A percentile compares a stretch with the other conserved stretches of the same genome.
Evolutionary conservation across 2,113 vertebrate genomes (phyloP).

Genomic region (Rousettus leschenaultii): DNA sequence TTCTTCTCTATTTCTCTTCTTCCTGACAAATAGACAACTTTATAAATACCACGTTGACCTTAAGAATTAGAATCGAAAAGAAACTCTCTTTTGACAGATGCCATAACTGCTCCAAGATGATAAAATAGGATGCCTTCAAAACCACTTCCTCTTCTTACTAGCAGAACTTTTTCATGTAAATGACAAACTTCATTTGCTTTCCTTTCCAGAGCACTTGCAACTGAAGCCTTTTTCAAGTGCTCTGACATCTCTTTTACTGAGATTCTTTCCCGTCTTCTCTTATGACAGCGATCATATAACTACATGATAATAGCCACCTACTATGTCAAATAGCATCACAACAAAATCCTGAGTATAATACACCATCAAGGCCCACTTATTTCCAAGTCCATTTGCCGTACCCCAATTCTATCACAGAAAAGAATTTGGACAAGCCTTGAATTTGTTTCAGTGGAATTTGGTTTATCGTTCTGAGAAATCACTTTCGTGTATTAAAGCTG

Average conservation of each 20-base stretch:
- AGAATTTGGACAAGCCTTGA: background rate
- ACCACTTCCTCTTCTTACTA: background rate
- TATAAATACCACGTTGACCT: background rate
- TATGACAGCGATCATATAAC: background rate
- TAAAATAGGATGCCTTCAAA: background rate
- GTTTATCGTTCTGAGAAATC: background rate
- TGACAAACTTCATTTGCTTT: conserved; percentile 5
- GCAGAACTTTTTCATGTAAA: background rate
- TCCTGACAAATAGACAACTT: too few relatives aligned
- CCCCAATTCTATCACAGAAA: background rate
- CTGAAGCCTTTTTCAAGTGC: background rate
- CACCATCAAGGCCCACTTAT: background rate
- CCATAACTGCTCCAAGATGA: background rate
- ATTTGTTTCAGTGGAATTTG: background rate
- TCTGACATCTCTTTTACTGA: background rate
- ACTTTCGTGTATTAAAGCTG: background rate
- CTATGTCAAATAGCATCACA: background rate
- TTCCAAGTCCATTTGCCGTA: background rate
- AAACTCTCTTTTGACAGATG: background rate
- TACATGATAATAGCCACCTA: background rate
- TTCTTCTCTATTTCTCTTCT: background rate
- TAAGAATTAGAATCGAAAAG: background rate
- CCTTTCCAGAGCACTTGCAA: background rate
- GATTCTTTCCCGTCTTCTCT: background rate
- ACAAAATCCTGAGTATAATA: background rate